phyloP scores from a whole-genome alignment of 2,113 vertebrate species.

The Cervus canadensis region DNA sequence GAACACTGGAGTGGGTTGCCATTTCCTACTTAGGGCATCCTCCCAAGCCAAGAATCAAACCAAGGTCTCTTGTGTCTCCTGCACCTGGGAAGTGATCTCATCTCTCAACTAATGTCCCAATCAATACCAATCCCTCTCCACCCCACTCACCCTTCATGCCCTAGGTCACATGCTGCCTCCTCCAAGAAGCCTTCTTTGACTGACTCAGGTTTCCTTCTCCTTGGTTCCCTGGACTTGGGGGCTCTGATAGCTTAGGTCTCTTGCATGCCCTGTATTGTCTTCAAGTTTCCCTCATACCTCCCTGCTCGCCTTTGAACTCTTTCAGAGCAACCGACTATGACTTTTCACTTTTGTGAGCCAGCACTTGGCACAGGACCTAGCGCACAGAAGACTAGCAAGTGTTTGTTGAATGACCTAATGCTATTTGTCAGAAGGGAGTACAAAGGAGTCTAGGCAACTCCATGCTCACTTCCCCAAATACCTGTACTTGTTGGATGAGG shows the following conservation, averaged over 20 bases:
- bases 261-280: neutral
- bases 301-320: neutral
- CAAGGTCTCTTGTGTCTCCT: neutral
- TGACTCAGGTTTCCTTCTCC: neutral
- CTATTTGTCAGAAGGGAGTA: neutral
- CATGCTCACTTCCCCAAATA: neutral
- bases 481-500: neutral
- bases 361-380: neutral
- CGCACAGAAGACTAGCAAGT: neutral
- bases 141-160: neutral
- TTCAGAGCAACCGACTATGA: neutral
- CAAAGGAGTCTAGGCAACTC: neutral
- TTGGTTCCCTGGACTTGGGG: neutral
- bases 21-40: neutral
- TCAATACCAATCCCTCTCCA: neutral
- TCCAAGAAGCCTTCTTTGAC: neutral
- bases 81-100: neutral
- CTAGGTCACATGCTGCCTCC: neutral
- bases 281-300: neutral
- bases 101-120: neutral
- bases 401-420: slow-evolving; percentile 7
- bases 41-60: neutral
- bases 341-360: neutral
- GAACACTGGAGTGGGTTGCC: neutral
- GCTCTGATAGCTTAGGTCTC: neutral